These are phyloP conservation scores for Epicampocera succincta DNA, from an alignment of 2,888 invertebrate genomes.

Conservation along the genomic window DNA sequence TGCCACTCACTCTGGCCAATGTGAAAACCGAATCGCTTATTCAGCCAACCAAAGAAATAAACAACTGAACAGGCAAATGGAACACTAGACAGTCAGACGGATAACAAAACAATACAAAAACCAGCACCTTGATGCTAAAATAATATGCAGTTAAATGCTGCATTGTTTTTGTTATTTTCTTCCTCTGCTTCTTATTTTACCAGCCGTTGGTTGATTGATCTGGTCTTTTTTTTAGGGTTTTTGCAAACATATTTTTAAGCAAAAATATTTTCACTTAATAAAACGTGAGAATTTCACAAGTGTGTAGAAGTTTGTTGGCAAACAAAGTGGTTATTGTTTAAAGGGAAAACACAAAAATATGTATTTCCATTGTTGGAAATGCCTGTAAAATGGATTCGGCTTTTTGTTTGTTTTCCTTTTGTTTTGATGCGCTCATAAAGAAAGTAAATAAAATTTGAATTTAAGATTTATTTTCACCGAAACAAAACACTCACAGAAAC, in stretches of 20 bases:
- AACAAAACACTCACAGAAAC: too few species aligned
- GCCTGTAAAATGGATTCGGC: slow-evolving; percentile 24
- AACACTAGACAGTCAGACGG: not conserved
- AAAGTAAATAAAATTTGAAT: too few species aligned
- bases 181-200: not conserved
- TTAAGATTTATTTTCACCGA: too few species aligned
- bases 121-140: slow-evolving; percentile 54
- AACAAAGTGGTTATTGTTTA: slow-evolving; percentile 33
- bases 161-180: too few species aligned
- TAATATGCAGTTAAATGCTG: slow-evolving; percentile 22
- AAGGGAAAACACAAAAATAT: not conserved
- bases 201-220: not conserved
- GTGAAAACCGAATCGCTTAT: not conserved
- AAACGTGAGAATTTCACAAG: slow-evolving; percentile 59
- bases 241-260: slow-evolving; percentile 2
- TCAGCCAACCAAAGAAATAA: slow-evolving; percentile 6
- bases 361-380: not conserved
- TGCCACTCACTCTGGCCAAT: slow-evolving; percentile 34
- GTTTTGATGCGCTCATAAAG: too few species aligned
- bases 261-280: not conserved
- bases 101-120: slow-evolving; percentile 14
- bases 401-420: not conserved
- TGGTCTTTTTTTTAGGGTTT: slow-evolving; percentile 2
- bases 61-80: not conserved
- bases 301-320: slow-evolving; percentile 20